These are phyloP conservation scores for Chlamydotis undulata DNA, from an alignment of 2,113 vertebrate genomes.

Conservation along the genomic window DNA sequence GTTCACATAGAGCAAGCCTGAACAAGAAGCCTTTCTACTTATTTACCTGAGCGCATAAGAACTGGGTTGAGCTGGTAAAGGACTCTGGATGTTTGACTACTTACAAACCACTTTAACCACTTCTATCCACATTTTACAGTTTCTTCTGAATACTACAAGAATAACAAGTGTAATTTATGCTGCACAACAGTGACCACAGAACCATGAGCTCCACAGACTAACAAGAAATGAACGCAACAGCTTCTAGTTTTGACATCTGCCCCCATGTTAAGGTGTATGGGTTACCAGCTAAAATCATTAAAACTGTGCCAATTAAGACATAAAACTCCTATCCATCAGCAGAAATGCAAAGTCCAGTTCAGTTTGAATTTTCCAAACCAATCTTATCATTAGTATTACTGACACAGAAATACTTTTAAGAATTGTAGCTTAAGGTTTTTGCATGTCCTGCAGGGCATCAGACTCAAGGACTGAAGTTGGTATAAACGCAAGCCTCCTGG, in stretches of 20 bases:
- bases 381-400: neutral
- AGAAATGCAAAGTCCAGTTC: neutral
- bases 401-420: neutral
- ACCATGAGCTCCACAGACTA: neutral
- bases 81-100: constrained; percentile 68
- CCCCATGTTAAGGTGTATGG: neutral
- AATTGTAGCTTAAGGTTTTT: neutral
- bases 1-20: constrained; percentile 89
- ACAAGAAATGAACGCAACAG: neutral
- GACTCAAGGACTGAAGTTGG: neutral
- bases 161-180: constrained; percentile 6
- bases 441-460: neutral
- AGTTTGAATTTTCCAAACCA: neutral
- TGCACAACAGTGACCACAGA: constrained; percentile 6
- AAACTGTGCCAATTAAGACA: neutral
- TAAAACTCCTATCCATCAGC: neutral
- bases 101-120: constrained; percentile 78
- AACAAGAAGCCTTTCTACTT: constrained; percentile 91
- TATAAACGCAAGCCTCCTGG: neutral
- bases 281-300: neutral
- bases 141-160: constrained; percentile 40
- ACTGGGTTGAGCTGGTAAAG: constrained; percentile 73
- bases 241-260: neutral
- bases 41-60: constrained; percentile 76
- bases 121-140: constrained; percentile 72